phyloP scores from a whole-genome alignment of 1,140 invertebrate species.

The Tetranychus urticae region DNA sequence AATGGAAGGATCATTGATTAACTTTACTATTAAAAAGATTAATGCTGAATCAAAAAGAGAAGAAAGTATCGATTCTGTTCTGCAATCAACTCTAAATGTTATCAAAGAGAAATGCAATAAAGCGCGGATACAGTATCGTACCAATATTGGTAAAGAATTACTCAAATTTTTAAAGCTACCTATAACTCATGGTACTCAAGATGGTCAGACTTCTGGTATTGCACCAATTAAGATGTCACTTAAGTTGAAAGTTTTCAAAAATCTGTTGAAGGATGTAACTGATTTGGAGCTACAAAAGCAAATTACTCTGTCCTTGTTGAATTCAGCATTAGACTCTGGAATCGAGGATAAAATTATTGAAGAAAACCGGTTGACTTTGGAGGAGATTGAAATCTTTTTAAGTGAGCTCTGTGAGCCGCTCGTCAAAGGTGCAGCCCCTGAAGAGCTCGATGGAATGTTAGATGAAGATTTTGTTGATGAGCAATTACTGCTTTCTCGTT shows the following conservation, averaged over 20 bases:
- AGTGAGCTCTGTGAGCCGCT: conserved; percentile 7
- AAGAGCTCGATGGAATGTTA: conserved; percentile 34
- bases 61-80: conserved; percentile 6
- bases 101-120: conserved; percentile 8
- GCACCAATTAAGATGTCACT: conserved; percentile 8
- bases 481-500: conserved; percentile 62
- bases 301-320: conserved; percentile 5
- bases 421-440: background rate
- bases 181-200: conserved; percentile 14
- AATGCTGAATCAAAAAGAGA: conserved; percentile 1
- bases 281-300: conserved; percentile 6
- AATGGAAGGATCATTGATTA: conserved; percentile 78
- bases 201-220: background rate
- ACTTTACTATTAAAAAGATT: conserved; percentile 56
- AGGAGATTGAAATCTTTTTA: conserved; percentile 8
- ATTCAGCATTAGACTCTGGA: conserved; percentile 4
- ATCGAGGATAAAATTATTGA: conserved; percentile 2
- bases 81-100: conserved; percentile 1
- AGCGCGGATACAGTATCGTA: background rate
- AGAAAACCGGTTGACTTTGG: background rate
- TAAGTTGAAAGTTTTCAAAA: conserved; percentile 7
- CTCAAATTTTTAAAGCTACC: conserved; percentile 79
- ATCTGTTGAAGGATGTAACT: conserved; percentile 3
- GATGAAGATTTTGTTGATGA: conserved; percentile 92
- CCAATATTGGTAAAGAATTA: conserved; percentile 57